These are phyloP conservation scores for Psilopsiagon aymara DNA, from an alignment of 2,113 vertebrate genomes.

Conservation along the genomic window DNA sequence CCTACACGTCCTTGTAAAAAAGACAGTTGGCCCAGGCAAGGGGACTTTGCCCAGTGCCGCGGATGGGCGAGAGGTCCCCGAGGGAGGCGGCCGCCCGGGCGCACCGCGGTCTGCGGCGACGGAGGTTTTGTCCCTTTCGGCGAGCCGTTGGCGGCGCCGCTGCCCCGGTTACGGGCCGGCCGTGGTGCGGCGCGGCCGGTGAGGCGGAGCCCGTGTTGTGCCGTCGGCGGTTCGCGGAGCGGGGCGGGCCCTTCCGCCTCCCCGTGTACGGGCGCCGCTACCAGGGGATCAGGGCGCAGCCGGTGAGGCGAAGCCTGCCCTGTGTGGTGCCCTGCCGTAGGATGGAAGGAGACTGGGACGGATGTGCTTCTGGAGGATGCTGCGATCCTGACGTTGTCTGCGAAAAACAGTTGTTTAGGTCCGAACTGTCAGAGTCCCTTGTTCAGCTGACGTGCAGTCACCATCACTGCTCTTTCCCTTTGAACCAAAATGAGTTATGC, in stretches of 20 bases:
- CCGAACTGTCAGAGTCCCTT: conserved; percentile 51
- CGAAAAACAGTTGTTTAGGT: conserved; percentile 70
- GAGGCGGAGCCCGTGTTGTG: no score
- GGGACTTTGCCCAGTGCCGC: not conserved
- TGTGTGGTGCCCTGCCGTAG: not conserved
- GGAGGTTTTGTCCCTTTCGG: not conserved
- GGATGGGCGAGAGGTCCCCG: not conserved
- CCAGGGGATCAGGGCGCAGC: not conserved
- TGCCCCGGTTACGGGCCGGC: not conserved
- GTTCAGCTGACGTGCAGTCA: conserved; percentile 79
- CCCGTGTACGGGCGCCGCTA: no score
- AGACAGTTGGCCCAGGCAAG: not conserved
- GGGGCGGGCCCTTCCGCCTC: no score
- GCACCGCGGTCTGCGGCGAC: not conserved
- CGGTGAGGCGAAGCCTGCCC: not conserved
- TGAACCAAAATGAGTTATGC: conserved; percentile 68
- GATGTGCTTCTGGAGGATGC: not conserved
- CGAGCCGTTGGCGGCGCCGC: not conserved
- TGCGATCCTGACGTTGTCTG: not conserved
- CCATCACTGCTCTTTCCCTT: conserved; percentile 76
- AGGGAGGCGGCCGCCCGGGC: no score
- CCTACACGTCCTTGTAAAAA: not conserved
- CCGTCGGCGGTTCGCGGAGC: no score
- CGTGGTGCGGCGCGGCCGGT: not conserved
- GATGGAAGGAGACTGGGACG: not conserved